Evolutionary conservation across 2,113 vertebrate genomes (phyloP), one percentile per base, ranked within the genome.

Genomic region (Danionella cerebrum): DNA sequence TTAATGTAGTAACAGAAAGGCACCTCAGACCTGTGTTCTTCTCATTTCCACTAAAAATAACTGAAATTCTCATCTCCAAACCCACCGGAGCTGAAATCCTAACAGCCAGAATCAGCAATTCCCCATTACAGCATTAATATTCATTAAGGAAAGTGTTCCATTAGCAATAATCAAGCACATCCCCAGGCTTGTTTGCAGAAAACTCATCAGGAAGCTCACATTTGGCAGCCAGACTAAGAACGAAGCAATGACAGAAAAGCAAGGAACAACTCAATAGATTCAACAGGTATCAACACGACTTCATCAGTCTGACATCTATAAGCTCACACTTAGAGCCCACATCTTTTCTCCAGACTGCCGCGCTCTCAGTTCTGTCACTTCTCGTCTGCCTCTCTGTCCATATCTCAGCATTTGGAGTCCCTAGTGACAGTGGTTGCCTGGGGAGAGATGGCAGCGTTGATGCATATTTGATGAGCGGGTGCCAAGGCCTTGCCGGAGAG

Each of bases 381-480:
- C 63, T 27, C 21, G 18, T 39, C 3, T 64, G 48, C 35, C 8
- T 48, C 21, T 75, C 18, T 14, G 44, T 72, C 38, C 65, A 8
- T 35, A 0, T 3, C 14, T 36, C 27, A 62, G 39, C 33, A 67
- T 44, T 67, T 66, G 45, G 60, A 76, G 41, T 73, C 67, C 74
- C 71, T 36, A 39, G 51, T 65, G 63, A 58, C 60, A 36, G 29
- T 14, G 47, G 67, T 74, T 84, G 82, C 82, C 81, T 67, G 65
- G 67, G 71, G 77, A 82, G 74, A 51, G 67, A 62, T 60, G 44
- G 71, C 2, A 67, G 76, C 71, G 76, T 57, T 77, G 76, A 86
- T 89, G 79, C 81, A 89, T 89, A 84, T 88, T 89, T 88, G 79
- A 89, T 88, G 84, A 89, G 82, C 48, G 67, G 82, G 83, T 79